Conservation (phyloP, 1,140 invertebrate species). For the Drosophila guanche region DNA sequence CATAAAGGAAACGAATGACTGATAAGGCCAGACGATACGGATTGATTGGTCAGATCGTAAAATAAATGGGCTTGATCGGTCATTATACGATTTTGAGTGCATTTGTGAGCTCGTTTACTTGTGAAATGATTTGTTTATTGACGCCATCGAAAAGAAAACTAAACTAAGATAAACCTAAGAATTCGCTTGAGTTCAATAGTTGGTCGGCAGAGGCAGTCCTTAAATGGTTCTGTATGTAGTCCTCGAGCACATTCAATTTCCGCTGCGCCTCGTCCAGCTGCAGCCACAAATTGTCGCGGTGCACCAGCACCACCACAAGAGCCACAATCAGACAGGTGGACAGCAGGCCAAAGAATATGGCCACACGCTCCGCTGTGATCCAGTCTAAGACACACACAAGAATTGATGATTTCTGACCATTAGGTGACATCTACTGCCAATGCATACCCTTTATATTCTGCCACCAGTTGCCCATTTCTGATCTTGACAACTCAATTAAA, state of each 20-base stretch:
- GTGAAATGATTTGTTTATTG: conserved; percentile 1
- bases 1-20: conserved; percentile 11
- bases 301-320: conserved; percentile 59
- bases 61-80: conserved; percentile 22
- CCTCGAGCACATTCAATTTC: conserved; percentile 72
- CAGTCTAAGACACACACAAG: conserved; percentile 34
- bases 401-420: neutral
- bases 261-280: conserved; percentile 56
- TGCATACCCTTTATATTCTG: conserved; percentile 59
- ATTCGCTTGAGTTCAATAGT: neutral
- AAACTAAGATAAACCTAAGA: too few species aligned
- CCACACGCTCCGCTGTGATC: conserved; percentile 58
- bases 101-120: neutral
- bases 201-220: neutral
- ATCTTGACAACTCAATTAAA: conserved; percentile 38
- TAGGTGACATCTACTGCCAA: neutral
- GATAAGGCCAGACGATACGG: conserved; percentile 28
- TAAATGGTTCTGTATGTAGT: conserved; percentile 56
- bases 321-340: conserved; percentile 59
- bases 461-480: conserved; percentile 37
- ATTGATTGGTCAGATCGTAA: conserved; percentile 24
- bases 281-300: conserved; percentile 56
- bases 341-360: conserved; percentile 70
- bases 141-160: too few species aligned
- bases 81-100: too few species aligned